Conservation (phyloP, 2,888 invertebrate genomes). For the Cryptophagus acutangulus region DNA sequence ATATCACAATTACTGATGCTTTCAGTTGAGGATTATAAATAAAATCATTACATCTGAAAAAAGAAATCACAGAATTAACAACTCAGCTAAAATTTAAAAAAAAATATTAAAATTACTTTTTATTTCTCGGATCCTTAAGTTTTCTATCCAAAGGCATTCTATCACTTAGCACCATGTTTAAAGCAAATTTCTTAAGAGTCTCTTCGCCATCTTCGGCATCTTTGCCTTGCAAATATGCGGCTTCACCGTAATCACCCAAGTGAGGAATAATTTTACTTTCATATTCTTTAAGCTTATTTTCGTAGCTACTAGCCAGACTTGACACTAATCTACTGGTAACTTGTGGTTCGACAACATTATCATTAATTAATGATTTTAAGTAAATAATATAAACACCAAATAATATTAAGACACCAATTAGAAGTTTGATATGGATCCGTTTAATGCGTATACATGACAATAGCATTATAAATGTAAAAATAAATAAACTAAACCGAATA, state of each 20-base stretch:
- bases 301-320: conserved; percentile 24
- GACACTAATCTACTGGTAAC: conserved; percentile 14
- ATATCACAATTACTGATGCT: conserved; percentile 67
- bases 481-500: too few relatives aligned
- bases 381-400: conserved; percentile 14
- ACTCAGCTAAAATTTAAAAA: conserved; percentile 3
- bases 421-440: conserved; percentile 28
- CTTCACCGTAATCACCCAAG: conserved; percentile 67
- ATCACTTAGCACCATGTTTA: conserved; percentile 85
- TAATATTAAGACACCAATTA: conserved; percentile 19
- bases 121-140: conserved; percentile 59
- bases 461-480: not conserved
- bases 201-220: conserved; percentile 69
- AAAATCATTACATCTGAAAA: conserved; percentile 58
- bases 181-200: conserved; percentile 74
- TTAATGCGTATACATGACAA: conserved; percentile 35
- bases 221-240: conserved; percentile 60
- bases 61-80: not conserved
- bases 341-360: conserved; percentile 3
- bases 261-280: conserved; percentile 62
- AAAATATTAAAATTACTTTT: conserved; percentile 39
- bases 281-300: conserved; percentile 41
- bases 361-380: conserved; percentile 15
- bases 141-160: conserved; percentile 80
- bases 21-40: conserved; percentile 62